These are phyloP conservation scores for Drosophila ustulata DNA, from an alignment of 2,888 invertebrate species.

Conservation along the genomic window DNA sequence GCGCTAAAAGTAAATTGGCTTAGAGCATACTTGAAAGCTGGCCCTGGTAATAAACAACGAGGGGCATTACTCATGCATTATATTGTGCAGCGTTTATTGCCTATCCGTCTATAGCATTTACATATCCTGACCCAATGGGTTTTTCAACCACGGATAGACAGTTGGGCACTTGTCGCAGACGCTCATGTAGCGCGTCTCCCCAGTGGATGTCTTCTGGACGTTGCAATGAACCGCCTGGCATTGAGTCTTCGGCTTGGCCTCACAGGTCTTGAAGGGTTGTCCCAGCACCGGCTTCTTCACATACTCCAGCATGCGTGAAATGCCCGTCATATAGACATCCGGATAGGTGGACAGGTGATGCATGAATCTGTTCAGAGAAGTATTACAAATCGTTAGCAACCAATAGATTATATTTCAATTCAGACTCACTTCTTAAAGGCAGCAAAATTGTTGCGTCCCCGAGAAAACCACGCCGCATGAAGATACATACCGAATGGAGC, in stretches of 20 bases:
- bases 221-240: conserved; percentile 80
- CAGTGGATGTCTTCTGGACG: conserved; percentile 73
- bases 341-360: conserved; percentile 86
- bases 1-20: conserved; percentile 59
- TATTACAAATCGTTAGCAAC: neutral
- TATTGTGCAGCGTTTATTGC: conserved; percentile 58
- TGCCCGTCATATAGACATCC: conserved; percentile 87
- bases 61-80: conserved; percentile 33
- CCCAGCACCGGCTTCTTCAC: conserved; percentile 80
- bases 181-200: conserved; percentile 85
- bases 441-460: conserved; percentile 85
- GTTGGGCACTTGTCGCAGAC: conserved; percentile 86
- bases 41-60: neutral
- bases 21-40: conserved; percentile 26
- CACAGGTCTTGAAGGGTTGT: conserved; percentile 80
- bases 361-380: conserved; percentile 85
- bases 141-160: conserved; percentile 87
- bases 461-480: conserved; percentile 88
- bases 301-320: conserved; percentile 80
- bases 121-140: conserved; percentile 85
- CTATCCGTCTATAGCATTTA: conserved; percentile 38
- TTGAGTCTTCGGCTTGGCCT: conserved; percentile 58
- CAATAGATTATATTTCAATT: no score
- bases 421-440: conserved; percentile 85
- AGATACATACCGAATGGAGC: conserved; percentile 89